Base-by-base conservation (phyloP, 2,113 vertebrate genomes). In the Laticauda colubrina region DNA sequence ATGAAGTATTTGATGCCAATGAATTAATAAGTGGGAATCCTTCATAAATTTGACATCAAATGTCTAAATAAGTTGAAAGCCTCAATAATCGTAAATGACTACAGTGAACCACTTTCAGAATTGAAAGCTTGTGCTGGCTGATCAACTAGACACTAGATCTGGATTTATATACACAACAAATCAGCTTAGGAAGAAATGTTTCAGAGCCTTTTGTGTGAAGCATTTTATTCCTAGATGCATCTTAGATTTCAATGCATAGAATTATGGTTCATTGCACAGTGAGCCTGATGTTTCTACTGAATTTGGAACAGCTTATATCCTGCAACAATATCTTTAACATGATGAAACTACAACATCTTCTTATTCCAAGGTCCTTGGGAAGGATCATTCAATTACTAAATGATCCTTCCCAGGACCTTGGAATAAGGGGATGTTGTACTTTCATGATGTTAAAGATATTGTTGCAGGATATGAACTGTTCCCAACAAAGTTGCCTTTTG, bases 51-150 rank as follows among this genome's bases (percentile, higher is more conserved):
- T n/a, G 21, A 26, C 51, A 64, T 87, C 29, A 93, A 90, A 87
- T 51, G 48, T 29, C 61, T 2, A 85, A 59, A 86, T 90, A 61
- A 53, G n/a, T 9, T 24, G 4, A 51, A 89, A 95, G 51, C 61
- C n/a, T 23, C 39, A 88, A 2, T 93, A 95, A 91, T 34, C 90
- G 94, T 23, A 85, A 89, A 90, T 93, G 57, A 29, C 15, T 94
- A 90, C 59, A 91, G 55, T 11, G 15, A 0, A 3, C 90, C 26
- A 94, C 34, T 94, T n/a, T 87, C 43, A 95, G 26, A 45, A 90
- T 29, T 54, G 89, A 90, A 87, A 90, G 87, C 92, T 93, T 87
- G 2, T 5, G 2, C 92, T 29, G 39, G 53, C 92, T 1, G 8
- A 0, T 8, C 89, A 88, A 90, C 5, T 69, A 2, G 69, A 51